Evolutionary conservation across 1,140 invertebrate genomes (phyloP).

Genomic region (Zaprionus tsacasi): DNA sequence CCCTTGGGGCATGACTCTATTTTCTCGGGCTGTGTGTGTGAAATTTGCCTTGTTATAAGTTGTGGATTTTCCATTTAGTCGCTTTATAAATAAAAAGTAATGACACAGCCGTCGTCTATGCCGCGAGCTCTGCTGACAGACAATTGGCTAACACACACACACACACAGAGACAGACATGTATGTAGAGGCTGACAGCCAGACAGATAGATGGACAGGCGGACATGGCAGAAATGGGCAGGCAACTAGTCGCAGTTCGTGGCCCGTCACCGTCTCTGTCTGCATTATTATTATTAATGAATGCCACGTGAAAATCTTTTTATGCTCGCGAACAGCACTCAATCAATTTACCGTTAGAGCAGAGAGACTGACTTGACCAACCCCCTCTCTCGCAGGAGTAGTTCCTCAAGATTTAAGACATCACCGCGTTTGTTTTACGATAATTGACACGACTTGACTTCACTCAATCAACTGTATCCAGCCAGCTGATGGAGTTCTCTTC

Average conservation of each 20-base stretch:
- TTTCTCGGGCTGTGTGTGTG: constrained; percentile 20
- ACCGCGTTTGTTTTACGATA: constrained; percentile 34
- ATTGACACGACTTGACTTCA: constrained; percentile 22
- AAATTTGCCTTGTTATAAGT: constrained; percentile 81
- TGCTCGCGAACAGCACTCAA: constrained; percentile 70
- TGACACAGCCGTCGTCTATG: constrained; percentile 64
- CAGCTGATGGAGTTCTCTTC: neutral
- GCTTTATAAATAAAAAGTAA: constrained; percentile 81
- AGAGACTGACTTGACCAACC: no score
- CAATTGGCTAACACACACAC: constrained; percentile 43
- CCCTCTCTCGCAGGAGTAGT: neutral
- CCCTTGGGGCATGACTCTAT: constrained; percentile 21
- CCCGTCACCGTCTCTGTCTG: constrained; percentile 18
- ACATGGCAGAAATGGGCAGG: constrained; percentile 21
- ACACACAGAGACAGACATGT: constrained; percentile 21
- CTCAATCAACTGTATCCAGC: constrained; percentile 28
- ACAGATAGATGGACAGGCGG: constrained; percentile 13
- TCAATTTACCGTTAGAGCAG: constrained; percentile 52
- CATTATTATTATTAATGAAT: constrained; percentile 81
- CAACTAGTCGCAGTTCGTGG: constrained; percentile 49
- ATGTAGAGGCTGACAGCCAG: neutral
- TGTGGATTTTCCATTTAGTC: constrained; percentile 76
- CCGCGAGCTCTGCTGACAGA: constrained; percentile 9
- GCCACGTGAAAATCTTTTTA: constrained; percentile 78
- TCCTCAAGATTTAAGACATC: constrained; percentile 27